Conservation (phyloP, 2,888 invertebrate genomes). For the Catocala sponsa region DNA sequence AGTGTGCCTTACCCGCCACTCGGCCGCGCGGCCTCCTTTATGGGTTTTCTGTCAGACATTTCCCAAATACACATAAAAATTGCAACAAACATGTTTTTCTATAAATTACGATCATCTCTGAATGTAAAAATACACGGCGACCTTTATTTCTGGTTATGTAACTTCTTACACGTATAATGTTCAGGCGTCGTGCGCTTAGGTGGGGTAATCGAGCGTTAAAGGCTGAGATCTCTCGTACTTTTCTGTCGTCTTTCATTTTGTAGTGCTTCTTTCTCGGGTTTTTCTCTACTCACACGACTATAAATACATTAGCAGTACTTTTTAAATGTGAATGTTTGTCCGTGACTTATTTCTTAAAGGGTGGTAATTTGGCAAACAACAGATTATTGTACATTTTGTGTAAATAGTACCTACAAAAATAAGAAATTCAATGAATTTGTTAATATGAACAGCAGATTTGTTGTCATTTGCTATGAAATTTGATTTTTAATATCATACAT, state of each 20-base stretch:
- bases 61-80: slow-evolving; percentile 41
- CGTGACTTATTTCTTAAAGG: no score
- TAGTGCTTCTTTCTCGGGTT: slow-evolving; percentile 2
- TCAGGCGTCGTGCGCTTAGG: neutral
- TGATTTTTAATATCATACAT: no score
- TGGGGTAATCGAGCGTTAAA: slow-evolving; percentile 15
- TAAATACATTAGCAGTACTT: neutral
- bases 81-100: slow-evolving; percentile 48
- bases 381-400: no score
- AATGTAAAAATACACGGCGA: slow-evolving; percentile 7
- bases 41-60: slow-evolving; percentile 40
- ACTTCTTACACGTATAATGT: slow-evolving; percentile 8
- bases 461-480: no score
- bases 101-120: slow-evolving; percentile 27
- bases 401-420: no score
- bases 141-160: slow-evolving; percentile 7
- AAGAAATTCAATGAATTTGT: no score
- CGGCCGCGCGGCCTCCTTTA: slow-evolving; percentile 36
- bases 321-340: neutral
- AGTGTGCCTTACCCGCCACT: slow-evolving; percentile 18
- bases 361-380: no score
- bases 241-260: slow-evolving; percentile 3
- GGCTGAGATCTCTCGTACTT: slow-evolving; percentile 13
- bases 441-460: no score
- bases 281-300: neutral